Evolutionary conservation across 2,797 vertebrate species (phyloP), one percentile per base, ranked within the genome.

Genomic region (Sphenodon punctatus): DNA sequence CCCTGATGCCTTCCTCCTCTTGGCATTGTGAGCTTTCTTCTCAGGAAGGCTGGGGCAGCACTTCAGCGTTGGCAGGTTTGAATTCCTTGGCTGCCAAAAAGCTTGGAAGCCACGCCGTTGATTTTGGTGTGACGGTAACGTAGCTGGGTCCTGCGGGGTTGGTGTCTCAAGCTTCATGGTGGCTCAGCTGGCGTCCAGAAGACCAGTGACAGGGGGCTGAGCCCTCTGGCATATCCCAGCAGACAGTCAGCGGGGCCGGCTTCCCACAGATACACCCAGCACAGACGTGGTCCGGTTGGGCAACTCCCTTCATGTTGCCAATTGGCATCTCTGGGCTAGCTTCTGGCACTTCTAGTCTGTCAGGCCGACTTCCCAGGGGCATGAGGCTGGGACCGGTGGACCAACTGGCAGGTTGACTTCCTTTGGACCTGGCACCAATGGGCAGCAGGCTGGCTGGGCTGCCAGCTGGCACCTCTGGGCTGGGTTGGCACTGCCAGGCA

Each of bases 291-390:
- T 69, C 74, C 69, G 66, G 59, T 70, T 34, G 23, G 1, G 25
- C 51, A 64, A 63, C 65, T 58, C 75, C 69, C 42, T 0, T 19
- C 22, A 60, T 42, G 53, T 64, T 78, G 90, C 85, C 90, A 91
- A 90, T 89, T 93, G 93, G 92, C 91, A 80, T 16, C 15, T 27
- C 82, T 15, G 23, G 2, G 76, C 85, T 66, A 69, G 53, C 78
- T 86, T 77, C 88, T 92, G 93, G 89, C 91, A 93, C 87, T 75
- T 63, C 49, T 45, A 73, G 82, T 67, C 78, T 69, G 83, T 75
- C 81, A 67, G 41, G 46, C 15, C 68, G 84, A 69, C 2, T 42
- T 30, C 65, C 58, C 69, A 8, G 7, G 58, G 84, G 77, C 78
- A 75, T 17, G 53, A 25, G 85, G 75, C 78, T 88, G 85, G 86